phyloP scores from a whole-genome alignment of 2,113 vertebrate species.

The Probosciger aterrimus region DNA sequence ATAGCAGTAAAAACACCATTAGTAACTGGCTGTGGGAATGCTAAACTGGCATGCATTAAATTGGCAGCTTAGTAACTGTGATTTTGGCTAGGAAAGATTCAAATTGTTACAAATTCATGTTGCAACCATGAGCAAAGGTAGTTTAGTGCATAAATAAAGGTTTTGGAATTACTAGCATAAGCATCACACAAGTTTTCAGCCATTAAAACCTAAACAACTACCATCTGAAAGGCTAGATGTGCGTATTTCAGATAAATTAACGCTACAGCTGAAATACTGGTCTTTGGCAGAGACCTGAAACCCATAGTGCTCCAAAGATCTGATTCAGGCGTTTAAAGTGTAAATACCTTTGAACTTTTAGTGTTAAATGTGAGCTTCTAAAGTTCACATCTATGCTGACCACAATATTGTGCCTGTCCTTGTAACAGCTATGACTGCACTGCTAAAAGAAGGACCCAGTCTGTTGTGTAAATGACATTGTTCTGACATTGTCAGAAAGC shows the following conservation, averaged over 20 bases:
- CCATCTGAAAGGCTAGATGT: slow-evolving; percentile 8
- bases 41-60: slow-evolving; percentile 13
- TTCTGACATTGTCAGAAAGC: neutral
- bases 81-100: slow-evolving; percentile 40
- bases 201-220: slow-evolving; percentile 20
- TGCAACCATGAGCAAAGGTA: slow-evolving; percentile 25
- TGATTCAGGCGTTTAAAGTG: neutral
- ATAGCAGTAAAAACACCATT: slow-evolving; percentile 39
- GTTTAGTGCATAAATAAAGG: neutral
- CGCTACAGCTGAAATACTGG: neutral
- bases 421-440: neutral
- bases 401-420: neutral
- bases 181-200: neutral
- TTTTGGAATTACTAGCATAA: slow-evolving; percentile 10
- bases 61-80: slow-evolving; percentile 52
- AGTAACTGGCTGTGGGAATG: neutral
- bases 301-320: neutral
- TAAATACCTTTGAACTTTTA: neutral
- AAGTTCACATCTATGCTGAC: neutral
- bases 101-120: slow-evolving; percentile 1
- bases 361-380: neutral
- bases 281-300: neutral
- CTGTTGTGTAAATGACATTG: neutral
- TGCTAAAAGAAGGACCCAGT: neutral
- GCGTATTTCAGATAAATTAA: neutral